These are phyloP conservation scores for Diprion similis DNA, from an alignment of 1,140 invertebrate species.

Conservation along the genomic window DNA sequence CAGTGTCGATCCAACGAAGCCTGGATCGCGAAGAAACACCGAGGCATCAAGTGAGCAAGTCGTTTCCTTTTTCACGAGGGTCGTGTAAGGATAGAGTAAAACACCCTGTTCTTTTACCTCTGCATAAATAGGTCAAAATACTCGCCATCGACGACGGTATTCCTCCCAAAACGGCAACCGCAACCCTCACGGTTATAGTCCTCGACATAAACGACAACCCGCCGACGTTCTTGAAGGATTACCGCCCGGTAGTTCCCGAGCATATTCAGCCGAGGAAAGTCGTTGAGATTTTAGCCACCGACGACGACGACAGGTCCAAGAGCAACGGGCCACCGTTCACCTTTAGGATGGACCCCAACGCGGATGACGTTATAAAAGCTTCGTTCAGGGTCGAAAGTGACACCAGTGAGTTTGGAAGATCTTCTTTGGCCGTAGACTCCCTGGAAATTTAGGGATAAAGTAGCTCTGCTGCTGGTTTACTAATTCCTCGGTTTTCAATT, in stretches of 20 bases:
- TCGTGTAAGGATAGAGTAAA: constrained; percentile 9
- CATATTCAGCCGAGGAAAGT: constrained; percentile 89
- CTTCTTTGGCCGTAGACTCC: background rate
- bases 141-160: constrained; percentile 94
- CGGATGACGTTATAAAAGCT: constrained; percentile 88
- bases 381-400: constrained; percentile 95
- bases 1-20: constrained; percentile 89
- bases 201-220: constrained; percentile 97
- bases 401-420: constrained; percentile 74
- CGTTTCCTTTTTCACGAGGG: constrained; percentile 7
- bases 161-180: constrained; percentile 93
- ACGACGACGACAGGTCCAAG: constrained; percentile 93
- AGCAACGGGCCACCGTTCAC: constrained; percentile 95
- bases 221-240: constrained; percentile 90
- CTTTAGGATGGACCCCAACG: constrained; percentile 90
- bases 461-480: constrained; percentile 5
- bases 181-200: constrained; percentile 93
- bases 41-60: constrained; percentile 75
- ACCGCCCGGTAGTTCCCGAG: constrained; percentile 90
- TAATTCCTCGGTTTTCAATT: constrained; percentile 16
- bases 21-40: constrained; percentile 91
- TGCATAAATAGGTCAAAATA: constrained; percentile 79
- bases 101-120: constrained; percentile 17
- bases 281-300: constrained; percentile 92
- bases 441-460: constrained; percentile 6